These are phyloP conservation scores for Oryzias dopingdopingensis DNA, from an alignment of 2,797 vertebrate species.

Conservation along the genomic window DNA sequence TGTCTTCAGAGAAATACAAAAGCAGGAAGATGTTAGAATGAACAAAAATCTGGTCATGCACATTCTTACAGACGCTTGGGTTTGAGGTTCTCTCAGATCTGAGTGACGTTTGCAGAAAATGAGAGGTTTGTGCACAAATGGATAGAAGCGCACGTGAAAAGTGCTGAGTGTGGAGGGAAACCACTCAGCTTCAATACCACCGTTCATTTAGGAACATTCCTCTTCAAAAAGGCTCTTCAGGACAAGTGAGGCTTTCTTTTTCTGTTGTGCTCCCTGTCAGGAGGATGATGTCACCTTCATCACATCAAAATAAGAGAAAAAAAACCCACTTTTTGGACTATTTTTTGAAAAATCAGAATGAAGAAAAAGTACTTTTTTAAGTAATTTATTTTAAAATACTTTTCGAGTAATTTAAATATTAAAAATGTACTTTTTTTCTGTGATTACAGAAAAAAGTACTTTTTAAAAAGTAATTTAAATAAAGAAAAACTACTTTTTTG, in stretches of 20 bases:
- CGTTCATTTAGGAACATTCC: conserved; percentile 36
- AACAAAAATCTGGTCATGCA: conserved; percentile 53
- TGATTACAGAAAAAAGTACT: too few relatives aligned
- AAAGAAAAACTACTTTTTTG: too few relatives aligned
- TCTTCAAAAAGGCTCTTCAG: conserved; percentile 6
- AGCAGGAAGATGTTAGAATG: conserved; percentile 47
- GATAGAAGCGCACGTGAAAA: conserved; percentile 23
- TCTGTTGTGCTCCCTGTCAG: conserved; percentile 24
- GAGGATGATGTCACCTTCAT: too few relatives aligned
- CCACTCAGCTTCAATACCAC: conserved; percentile 19
- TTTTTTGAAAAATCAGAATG: too few relatives aligned
- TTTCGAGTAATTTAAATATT: too few relatives aligned
- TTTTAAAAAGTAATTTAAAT: too few relatives aligned
- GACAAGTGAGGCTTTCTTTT: conserved; percentile 21
- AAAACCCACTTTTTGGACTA: too few relatives aligned
- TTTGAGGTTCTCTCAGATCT: background rate
- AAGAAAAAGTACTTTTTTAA: too few relatives aligned
- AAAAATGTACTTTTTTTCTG: too few relatives aligned
- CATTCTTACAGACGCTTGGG: conserved; percentile 19
- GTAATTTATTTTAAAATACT: too few relatives aligned
- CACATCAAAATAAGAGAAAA: too few relatives aligned
- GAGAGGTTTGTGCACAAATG: conserved; percentile 3
- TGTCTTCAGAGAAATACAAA: conserved; percentile 58
- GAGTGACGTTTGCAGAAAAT: background rate
- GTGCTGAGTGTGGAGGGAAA: conserved; percentile 31